Evolutionary conservation across 2,797 vertebrate genomes (phyloP), one percentile per base, ranked within the genome.

Genomic region (Takifugu ocellatus): DNA sequence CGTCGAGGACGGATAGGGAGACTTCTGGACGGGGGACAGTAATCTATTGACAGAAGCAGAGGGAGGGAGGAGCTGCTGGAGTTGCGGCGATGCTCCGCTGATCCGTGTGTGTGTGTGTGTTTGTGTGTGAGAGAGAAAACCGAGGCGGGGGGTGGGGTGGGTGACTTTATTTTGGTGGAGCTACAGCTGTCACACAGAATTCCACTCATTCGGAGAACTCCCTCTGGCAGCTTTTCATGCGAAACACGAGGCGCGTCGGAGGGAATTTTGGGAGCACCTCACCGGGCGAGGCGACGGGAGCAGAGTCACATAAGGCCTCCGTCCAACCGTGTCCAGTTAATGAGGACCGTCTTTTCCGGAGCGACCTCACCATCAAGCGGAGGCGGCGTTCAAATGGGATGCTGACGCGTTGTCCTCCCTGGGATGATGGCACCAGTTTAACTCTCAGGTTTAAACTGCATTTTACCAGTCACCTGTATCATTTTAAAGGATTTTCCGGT

Each of bases 311-410:
- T 74, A 82, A 86, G 72, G 29, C 17, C 16, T 8, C 55, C 50
- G 59, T 54, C 59, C 78, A 79, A 75, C 76, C 82, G 75, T 56
- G 59, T 75, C 70, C 61, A 74, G 61, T 83, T 80, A 77, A 64
- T 66, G 44, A 60, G 27, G 58, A 56, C 66, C 79, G 68, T 72
- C 33, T 7, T 59, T 57, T 50, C 21, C 21, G 21, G 21, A 21
- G 21, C 21, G 21, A 29, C 10, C 25, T 7, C 27, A 29, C 27
- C 27, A 29, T 29, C 27, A 29, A 29, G 21, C 1, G 21, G 21
- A 21, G 21, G 21, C 21, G 1, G 21, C 21, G 21, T 21, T 21
- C 21, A 21, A 21, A 21, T 21, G 21, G 21, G 21, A 21, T 21
- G 21, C 21, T 21, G 21, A 21, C 21, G 36, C 4, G 36, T 39